phyloP scores from a whole-genome alignment of 2,888 invertebrate species.

The Napeogenes inachia region DNA sequence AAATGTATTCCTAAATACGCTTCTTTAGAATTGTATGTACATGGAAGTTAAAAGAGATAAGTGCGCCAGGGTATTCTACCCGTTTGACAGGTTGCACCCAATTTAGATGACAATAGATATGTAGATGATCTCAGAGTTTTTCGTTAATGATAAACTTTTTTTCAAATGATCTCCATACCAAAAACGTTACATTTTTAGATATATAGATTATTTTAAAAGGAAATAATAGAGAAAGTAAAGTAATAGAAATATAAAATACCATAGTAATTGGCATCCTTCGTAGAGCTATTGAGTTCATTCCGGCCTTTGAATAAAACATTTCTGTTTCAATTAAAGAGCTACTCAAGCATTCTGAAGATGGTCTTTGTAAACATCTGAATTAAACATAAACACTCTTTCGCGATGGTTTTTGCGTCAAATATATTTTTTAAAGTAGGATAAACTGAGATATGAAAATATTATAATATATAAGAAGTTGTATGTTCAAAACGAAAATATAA shows the following conservation, averaged over 20 bases:
- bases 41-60: background rate
- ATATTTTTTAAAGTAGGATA: background rate
- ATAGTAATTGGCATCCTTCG: conserved; percentile 18
- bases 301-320: conserved; percentile 25
- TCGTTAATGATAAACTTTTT: too few relatives aligned
- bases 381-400: conserved; percentile 5
- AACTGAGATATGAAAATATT: background rate
- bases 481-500: too few relatives aligned
- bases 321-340: conserved; percentile 23
- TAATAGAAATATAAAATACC: conserved; percentile 7
- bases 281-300: conserved; percentile 22
- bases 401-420: background rate
- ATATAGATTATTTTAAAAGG: background rate
- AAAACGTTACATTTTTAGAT: background rate
- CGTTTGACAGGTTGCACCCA: background rate
- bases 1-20: too few relatives aligned
- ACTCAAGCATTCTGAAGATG: conserved; percentile 16
- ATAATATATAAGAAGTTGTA: too few relatives aligned
- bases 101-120: background rate
- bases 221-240: background rate
- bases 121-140: too few relatives aligned
- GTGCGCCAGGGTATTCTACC: too few relatives aligned
- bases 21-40: background rate
- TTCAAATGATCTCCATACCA: too few relatives aligned
- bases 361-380: conserved; percentile 21